These are phyloP conservation scores for Alligator mississippiensis DNA, from an alignment of 2,113 vertebrate species.

Conservation along the genomic window DNA sequence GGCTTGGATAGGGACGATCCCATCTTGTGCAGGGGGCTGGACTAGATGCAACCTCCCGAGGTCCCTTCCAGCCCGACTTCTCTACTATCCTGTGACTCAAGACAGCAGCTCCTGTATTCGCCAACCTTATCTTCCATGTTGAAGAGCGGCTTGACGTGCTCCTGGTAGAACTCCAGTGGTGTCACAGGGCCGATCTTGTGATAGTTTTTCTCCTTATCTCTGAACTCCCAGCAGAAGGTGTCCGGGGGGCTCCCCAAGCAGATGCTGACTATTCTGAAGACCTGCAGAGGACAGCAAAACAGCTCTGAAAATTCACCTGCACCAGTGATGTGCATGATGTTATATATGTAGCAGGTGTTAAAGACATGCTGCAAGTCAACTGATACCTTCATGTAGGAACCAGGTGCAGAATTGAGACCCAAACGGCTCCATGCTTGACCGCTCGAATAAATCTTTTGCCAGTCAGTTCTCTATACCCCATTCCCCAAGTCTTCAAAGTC, in stretches of 20 bases:
- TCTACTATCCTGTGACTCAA: not conserved
- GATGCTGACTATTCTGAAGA: conserved; percentile 93
- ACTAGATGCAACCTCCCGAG: too few relatives aligned
- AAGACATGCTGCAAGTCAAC: not conserved
- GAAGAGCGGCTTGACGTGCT: conserved; percentile 94
- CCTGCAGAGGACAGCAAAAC: conserved; percentile 75
- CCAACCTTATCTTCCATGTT: conserved; percentile 95
- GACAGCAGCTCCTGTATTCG: not conserved
- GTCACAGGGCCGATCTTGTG: conserved; percentile 91
- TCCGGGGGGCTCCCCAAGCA: conserved; percentile 95
- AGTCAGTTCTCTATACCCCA: not conserved
- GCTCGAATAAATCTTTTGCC: accelerated
- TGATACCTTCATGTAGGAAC: not conserved
- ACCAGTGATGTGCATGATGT: not conserved
- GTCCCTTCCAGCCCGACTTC: too few relatives aligned
- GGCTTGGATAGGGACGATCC: too few relatives aligned
- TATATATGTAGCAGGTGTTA: not conserved
- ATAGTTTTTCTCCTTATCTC: conserved; percentile 97
- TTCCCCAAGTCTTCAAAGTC: not conserved
- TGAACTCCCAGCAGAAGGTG: conserved; percentile 95
- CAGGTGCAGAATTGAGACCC: not conserved
- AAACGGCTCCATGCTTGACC: not conserved
- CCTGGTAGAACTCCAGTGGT: conserved; percentile 91
- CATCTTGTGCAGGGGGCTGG: too few relatives aligned
- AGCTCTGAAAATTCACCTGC: conserved; percentile 11